Evolutionary conservation across 2,888 invertebrate species (phyloP).

Genomic region (Trichopoda pennipes): DNA sequence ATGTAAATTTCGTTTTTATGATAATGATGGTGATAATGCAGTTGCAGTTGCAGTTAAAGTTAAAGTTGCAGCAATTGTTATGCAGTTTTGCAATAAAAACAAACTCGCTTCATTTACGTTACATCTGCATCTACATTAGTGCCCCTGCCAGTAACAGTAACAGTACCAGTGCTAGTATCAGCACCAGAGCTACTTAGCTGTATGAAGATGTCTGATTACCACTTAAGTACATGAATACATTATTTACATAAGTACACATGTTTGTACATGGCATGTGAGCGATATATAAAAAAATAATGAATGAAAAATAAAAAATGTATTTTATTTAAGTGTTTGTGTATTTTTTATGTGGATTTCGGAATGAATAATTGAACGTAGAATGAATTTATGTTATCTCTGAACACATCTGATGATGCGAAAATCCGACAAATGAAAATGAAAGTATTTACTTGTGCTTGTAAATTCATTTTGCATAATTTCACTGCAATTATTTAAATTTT

Average conservation of each 20-base stretch:
- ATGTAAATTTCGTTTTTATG: slow-evolving; percentile 61
- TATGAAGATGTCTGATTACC: slow-evolving; percentile 42
- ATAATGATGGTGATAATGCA: slow-evolving; percentile 28
- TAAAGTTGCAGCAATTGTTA: slow-evolving; percentile 52
- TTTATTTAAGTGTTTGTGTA: background rate
- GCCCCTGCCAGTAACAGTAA: background rate
- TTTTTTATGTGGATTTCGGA: slow-evolving; percentile 31
- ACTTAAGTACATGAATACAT: slow-evolving; percentile 27
- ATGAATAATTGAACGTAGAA: slow-evolving; percentile 48
- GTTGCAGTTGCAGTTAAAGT: slow-evolving; percentile 11
- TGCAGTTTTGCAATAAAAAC: background rate
- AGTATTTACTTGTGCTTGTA: slow-evolving; percentile 46
- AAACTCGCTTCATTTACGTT: slow-evolving; percentile 23
- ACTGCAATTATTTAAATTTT: slow-evolving; percentile 55
- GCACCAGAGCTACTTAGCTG: background rate
- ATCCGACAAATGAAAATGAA: slow-evolving; percentile 66
- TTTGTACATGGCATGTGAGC: background rate
- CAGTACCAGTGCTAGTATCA: background rate
- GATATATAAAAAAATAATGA: background rate
- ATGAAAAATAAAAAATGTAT: background rate
- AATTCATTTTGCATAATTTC: slow-evolving; percentile 52
- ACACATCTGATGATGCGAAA: slow-evolving; percentile 65
- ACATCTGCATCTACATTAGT: slow-evolving; percentile 25
- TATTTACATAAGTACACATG: background rate
- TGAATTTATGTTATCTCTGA: slow-evolving; percentile 64